A percentile compares a stretch with the other conserved stretches of the same genome.
Conservation (phyloP, 37 sponge, comb jelly and placozoan species). For the Chondrilla cf. caribensis region DNA sequence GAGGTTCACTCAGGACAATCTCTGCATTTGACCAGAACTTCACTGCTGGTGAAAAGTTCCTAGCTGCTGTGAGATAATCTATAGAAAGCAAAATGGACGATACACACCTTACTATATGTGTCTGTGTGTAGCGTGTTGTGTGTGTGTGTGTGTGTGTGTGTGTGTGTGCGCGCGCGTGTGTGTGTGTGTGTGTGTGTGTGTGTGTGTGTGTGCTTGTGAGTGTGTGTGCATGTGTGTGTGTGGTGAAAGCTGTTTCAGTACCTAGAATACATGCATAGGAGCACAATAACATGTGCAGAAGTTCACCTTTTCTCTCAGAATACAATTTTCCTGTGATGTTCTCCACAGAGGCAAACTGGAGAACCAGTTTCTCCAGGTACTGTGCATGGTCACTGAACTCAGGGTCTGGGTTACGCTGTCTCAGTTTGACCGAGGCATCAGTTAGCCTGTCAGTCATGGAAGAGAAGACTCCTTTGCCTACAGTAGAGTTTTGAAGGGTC, state of each 20-base stretch:
- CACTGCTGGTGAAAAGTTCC: slow-evolving; percentile 35
- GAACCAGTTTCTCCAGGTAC: slow-evolving; percentile 43
- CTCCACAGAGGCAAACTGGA: slow-evolving; percentile 53
- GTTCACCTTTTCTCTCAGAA: slow-evolving; percentile 48
- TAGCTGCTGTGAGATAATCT: background rate
- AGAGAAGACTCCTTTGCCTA: background rate
- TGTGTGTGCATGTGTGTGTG: too few species aligned
- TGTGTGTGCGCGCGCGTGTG: too few species aligned
- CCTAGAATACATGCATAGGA: too few species aligned
- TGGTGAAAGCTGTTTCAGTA: too few species aligned
- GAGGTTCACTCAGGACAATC: slow-evolving; percentile 18
- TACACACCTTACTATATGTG: too few species aligned
- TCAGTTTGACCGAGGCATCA: slow-evolving; percentile 39
- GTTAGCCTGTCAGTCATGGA: background rate
- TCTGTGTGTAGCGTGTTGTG: too few species aligned
- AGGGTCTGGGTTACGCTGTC: slow-evolving; percentile 44
- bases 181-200: too few species aligned
- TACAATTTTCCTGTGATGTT: slow-evolving; percentile 42
- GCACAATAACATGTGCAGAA: background rate
- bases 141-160: too few species aligned
- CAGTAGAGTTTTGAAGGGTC: background rate
- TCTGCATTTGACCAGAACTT: slow-evolving; percentile 54
- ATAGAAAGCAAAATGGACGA: too few species aligned
- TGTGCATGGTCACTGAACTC: slow-evolving; percentile 39
- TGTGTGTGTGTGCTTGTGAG: too few species aligned